phyloP scores from a whole-genome alignment of 2,888 invertebrate genomes.

The Sinotaia quadrata region DNA sequence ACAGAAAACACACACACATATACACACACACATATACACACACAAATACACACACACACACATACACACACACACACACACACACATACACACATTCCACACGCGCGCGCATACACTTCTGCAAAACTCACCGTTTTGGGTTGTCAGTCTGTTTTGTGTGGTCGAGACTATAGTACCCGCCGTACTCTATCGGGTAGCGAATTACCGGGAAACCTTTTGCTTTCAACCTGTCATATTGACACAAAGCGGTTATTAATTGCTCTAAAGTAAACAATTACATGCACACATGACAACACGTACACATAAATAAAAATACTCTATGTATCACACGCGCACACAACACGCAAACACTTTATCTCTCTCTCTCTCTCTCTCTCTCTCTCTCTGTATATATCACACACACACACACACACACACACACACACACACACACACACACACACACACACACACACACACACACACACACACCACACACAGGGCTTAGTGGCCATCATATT shows the following conservation, averaged over 20 bases:
- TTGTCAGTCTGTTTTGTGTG: slow-evolving; percentile 20
- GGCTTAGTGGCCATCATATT: too few species aligned
- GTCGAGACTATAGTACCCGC: slow-evolving; percentile 16
- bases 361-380: background rate
- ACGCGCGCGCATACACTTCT: background rate
- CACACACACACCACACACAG: background rate
- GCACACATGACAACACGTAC: too few species aligned
- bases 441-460: slow-evolving; percentile 3
- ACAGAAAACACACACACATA: slow-evolving; percentile 1
- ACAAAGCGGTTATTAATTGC: too few species aligned
- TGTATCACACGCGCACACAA: too few species aligned
- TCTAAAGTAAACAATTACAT: too few species aligned
- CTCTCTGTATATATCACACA: background rate
- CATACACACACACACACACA: background rate
- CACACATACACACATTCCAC: slow-evolving; percentile 4
- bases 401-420: slow-evolving; percentile 10
- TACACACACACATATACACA: slow-evolving; percentile 18
- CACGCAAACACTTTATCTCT: background rate
- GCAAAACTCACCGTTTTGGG: background rate
- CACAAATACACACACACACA: background rate
- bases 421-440: slow-evolving; percentile 3
- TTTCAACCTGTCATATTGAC: slow-evolving; percentile 11
- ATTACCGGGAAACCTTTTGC: slow-evolving; percentile 2
- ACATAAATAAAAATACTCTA: too few species aligned
- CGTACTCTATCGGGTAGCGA: slow-evolving; percentile 24